These are phyloP conservation scores for Archocentrus centrarchus DNA, from an alignment of 2,113 vertebrate genomes.

Conservation along the genomic window DNA sequence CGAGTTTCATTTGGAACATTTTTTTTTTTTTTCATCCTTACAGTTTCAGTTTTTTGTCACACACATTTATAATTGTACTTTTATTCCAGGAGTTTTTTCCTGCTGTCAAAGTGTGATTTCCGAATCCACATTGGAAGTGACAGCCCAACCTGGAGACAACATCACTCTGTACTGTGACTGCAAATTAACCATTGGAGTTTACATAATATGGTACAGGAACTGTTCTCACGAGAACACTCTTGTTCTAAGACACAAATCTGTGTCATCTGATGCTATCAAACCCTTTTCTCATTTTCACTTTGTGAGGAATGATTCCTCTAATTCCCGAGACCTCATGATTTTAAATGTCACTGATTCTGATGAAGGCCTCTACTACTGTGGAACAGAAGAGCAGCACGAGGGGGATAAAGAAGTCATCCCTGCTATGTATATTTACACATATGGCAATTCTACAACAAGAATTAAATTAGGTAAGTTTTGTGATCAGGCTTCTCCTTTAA, in stretches of 20 bases:
- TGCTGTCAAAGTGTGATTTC: not conserved
- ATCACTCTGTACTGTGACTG: constrained; percentile 37
- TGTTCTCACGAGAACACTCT: constrained; percentile 34
- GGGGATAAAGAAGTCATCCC: not conserved
- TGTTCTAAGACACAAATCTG: not conserved
- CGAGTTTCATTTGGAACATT: not conserved
- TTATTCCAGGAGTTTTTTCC: constrained; percentile 11
- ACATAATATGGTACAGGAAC: constrained; percentile 40
- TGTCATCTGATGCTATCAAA: not conserved
- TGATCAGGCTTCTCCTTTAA: not conserved
- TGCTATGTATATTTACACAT: not conserved
- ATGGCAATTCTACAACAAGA: not conserved
- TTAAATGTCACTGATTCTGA: constrained; percentile 26
- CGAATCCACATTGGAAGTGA: constrained; percentile 1
- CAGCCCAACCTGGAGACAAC: constrained; percentile 28
- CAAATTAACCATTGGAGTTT: not conserved
- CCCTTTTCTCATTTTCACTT: not conserved
- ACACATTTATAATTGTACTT: not conserved
- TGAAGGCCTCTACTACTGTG: constrained; percentile 42
- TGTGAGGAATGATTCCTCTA: not conserved
- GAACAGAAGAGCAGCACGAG: not conserved
- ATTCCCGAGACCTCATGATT: constrained; percentile 20
- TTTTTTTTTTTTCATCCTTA: too few relatives aligned
- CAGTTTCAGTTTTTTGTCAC: not conserved
- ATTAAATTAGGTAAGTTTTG: not conserved